Base-by-base conservation (phyloP, 2,113 vertebrate genomes). In the Mus pahari region DNA sequence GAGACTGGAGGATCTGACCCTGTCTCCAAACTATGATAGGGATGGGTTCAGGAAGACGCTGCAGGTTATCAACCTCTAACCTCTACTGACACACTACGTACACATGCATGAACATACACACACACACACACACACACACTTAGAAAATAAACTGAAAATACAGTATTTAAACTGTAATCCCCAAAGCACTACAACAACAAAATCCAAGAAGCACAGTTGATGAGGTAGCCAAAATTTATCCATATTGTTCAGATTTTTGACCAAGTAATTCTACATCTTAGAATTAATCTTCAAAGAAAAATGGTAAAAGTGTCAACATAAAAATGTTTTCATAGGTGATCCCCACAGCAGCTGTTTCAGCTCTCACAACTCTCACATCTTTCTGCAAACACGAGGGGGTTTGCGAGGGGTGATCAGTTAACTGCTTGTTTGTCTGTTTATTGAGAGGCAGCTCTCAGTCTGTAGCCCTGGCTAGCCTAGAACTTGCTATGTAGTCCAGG, bases 251-350 rank as follows among this genome's bases (percentile, higher is more conserved):
- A 66, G 86, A 64, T 77, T 64, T 96, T 66, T 86, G 79, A 79
- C 39, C 64, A 60, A 36, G 24, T 50, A 87, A 71, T 68, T 79
- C 70, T 73, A 83, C 48, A 28, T 90, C 88, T 87, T 94, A 62
- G 48, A 96, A 82, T 66, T 94, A n/a, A 89, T 71, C 45, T 90
- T 94, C 92, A 83, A 39, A 36, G n/a, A 68, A 77, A 91, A 86
- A 93, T 62, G 24, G 64, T 22, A 73, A 90, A 88, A 84, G 83
- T 66, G 42, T 60, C 48, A 11, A 3, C 26, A 50, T 45, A 95
- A 92, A 96, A 58, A 82, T 55, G 20, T 58, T 36, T 92, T 90
- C 36, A 14, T 11, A 70, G 64, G 11, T 48, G 77, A 89, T 24
- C 75, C 1, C 81, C 42, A 53, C 3, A 39, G 17, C 45, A 31